Conservation (phyloP, 1,140 invertebrate genomes). For the Phymorhynchus buccinoides region DNA sequence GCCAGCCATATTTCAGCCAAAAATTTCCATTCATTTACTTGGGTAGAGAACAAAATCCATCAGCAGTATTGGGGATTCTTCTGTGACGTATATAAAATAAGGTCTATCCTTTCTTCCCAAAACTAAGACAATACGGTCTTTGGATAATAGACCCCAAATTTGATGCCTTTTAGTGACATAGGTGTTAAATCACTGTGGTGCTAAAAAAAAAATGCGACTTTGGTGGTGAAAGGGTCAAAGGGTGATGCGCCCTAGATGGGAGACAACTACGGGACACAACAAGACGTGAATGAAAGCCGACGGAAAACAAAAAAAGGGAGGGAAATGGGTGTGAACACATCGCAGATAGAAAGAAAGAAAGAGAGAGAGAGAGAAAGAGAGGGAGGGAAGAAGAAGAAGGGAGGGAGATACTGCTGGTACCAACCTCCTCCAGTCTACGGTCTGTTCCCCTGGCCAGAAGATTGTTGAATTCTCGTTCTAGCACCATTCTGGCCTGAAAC, state of each 20-base stretch:
- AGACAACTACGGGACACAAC: not conserved
- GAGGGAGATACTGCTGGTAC: slow-evolving; percentile 27
- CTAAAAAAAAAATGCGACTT: not conserved
- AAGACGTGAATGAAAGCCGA: not conserved
- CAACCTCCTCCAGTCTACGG: slow-evolving; percentile 75
- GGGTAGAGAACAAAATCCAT: too few relatives aligned
- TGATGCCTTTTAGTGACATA: too few relatives aligned
- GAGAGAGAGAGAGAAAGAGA: not conserved
- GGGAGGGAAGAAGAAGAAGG: not conserved
- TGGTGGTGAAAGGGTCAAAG: not conserved
- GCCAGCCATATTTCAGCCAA: too few relatives aligned
- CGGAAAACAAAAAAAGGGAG: not conserved
- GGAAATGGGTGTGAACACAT: not conserved
- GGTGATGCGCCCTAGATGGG: not conserved
- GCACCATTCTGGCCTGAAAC: slow-evolving; percentile 75
- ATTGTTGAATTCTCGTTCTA: slow-evolving; percentile 93
- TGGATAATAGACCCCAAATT: too few relatives aligned
- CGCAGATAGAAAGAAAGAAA: not conserved
- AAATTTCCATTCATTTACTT: too few relatives aligned
- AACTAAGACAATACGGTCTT: too few relatives aligned
- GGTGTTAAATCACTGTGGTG: too few relatives aligned
- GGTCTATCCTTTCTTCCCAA: too few relatives aligned
- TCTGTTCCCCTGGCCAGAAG: slow-evolving; percentile 87
- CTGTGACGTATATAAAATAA: too few relatives aligned
- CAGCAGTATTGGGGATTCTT: too few relatives aligned